phyloP scores from a whole-genome alignment of 2,797 vertebrate species.

The Lepus oiostolus region DNA sequence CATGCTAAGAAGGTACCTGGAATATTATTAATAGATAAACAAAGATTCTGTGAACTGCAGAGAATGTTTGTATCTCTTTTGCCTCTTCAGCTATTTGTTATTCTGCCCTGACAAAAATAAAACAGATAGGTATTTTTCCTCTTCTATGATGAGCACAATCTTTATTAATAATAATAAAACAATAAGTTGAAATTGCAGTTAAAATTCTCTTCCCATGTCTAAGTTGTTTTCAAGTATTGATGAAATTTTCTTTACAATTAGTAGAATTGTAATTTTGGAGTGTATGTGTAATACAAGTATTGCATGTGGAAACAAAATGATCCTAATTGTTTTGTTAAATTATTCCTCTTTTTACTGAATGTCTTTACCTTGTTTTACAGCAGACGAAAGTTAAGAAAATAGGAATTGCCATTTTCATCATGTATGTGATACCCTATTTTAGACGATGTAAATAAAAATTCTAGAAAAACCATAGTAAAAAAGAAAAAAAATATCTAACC shows the following conservation, averaged over 20 bases:
- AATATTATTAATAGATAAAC: conserved; percentile 70
- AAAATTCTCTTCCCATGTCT: conserved; percentile 10
- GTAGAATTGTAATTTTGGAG: background rate
- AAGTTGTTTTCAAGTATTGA: background rate
- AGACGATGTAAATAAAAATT: background rate
- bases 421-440: background rate
- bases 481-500: background rate
- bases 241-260: conserved; percentile 22
- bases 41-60: background rate
- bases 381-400: conserved; percentile 23
- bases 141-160: background rate
- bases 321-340: conserved; percentile 30
- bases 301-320: background rate
- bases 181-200: conserved; percentile 42
- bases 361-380: background rate
- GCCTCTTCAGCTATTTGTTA: conserved; percentile 51
- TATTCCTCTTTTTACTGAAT: background rate
- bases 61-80: conserved; percentile 34
- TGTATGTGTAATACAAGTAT: background rate
- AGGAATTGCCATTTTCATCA: background rate
- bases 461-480: background rate
- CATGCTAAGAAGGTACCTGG: conserved; percentile 46
- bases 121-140: background rate
- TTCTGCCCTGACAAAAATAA: conserved; percentile 49
- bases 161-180: conserved; percentile 23